phyloP scores from a whole-genome alignment of 2,113 vertebrate genomes.

The Nannospalax galili region DNA sequence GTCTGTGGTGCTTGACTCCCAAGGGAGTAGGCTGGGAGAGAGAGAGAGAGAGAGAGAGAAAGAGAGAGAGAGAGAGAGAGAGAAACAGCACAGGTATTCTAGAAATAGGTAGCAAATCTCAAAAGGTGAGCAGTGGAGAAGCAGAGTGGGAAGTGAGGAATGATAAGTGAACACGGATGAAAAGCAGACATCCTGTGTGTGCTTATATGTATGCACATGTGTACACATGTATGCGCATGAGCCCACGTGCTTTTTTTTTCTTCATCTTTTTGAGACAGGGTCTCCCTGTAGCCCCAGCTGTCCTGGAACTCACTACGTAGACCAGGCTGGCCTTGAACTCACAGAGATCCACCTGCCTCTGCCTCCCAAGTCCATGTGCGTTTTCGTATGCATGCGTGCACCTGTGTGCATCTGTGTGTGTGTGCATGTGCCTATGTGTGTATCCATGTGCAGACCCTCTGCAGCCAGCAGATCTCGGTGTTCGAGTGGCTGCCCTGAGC shows the following conservation, averaged over 20 bases:
- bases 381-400: neutral
- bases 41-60: neutral
- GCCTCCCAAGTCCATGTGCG: too few relatives aligned
- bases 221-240: neutral
- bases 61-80: neutral
- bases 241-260: neutral
- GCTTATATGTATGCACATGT: neutral
- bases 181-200: neutral
- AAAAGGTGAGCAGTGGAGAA: neutral
- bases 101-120: neutral
- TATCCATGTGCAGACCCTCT: rapidly evolving
- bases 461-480: too few relatives aligned
- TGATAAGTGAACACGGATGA: neutral
- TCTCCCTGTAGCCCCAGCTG: too few relatives aligned
- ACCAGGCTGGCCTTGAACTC: too few relatives aligned
- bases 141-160: neutral
- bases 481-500: too few relatives aligned
- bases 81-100: neutral
- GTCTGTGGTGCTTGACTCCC: neutral
- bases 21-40: neutral
- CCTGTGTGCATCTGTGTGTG: neutral
- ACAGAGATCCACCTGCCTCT: too few relatives aligned
- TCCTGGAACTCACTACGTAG: too few relatives aligned
- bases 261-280: too few relatives aligned
- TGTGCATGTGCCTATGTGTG: neutral